Conservation (phyloP, 2,888 invertebrate genomes). For the Colostygia pectinataria region DNA sequence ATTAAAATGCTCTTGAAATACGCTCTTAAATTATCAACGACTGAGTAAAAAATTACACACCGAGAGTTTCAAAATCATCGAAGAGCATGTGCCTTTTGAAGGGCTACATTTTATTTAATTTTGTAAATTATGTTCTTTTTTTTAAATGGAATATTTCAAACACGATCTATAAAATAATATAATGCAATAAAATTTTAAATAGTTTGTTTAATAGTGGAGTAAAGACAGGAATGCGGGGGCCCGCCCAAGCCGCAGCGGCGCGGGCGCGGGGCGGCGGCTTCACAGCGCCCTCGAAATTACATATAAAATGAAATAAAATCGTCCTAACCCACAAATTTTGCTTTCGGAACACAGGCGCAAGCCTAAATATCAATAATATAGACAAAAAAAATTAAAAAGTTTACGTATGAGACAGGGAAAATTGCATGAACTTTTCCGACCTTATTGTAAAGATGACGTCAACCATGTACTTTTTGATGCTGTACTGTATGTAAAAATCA, state of each 20-base stretch:
- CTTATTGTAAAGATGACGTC: slow-evolving; percentile 38
- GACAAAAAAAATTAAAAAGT: slow-evolving; percentile 45
- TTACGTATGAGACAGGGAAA: slow-evolving; percentile 55
- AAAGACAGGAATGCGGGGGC: slow-evolving; percentile 42
- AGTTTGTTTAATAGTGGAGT: slow-evolving; percentile 16
- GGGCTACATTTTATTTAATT: slow-evolving; percentile 23
- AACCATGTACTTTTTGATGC: slow-evolving; percentile 23
- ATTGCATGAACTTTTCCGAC: slow-evolving; percentile 74
- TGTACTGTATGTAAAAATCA: slow-evolving; percentile 18
- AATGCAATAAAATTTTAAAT: slow-evolving; percentile 41
- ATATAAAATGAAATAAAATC: slow-evolving; percentile 56
- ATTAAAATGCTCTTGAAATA: slow-evolving; percentile 38
- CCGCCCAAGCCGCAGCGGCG: slow-evolving; percentile 56
- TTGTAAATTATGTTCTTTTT: slow-evolving; percentile 36
- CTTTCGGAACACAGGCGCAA: slow-evolving; percentile 65
- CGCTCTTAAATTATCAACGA: slow-evolving; percentile 40
- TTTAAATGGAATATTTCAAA: slow-evolving; percentile 47
- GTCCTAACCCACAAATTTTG: slow-evolving; percentile 50
- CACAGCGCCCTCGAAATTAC: slow-evolving; percentile 57
- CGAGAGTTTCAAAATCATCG: slow-evolving; percentile 14
- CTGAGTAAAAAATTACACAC: slow-evolving; percentile 32
- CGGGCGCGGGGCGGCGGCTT: slow-evolving; percentile 57
- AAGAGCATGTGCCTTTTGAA: slow-evolving; percentile 35
- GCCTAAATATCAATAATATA: slow-evolving; percentile 45
- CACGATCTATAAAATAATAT: slow-evolving; percentile 28